Evolutionary conservation across 2,113 vertebrate species (phyloP), one percentile per base, ranked within the genome.

Genomic region (Pao palembangensis): DNA sequence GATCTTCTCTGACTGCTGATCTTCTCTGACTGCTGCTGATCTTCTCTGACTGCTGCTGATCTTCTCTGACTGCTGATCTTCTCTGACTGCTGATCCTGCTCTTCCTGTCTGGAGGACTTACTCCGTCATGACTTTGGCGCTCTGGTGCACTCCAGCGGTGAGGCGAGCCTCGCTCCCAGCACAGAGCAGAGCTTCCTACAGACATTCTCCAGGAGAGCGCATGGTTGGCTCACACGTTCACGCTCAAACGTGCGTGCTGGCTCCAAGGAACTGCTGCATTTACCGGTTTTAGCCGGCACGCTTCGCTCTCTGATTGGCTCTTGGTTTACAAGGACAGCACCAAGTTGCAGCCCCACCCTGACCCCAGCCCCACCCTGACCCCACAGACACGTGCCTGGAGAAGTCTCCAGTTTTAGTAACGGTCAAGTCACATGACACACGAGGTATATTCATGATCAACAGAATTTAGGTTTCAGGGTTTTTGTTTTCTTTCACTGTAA

Each of bases 101-200:
- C 25, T 28, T n/a, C n/a, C n/a, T 31, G 28, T 31, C 28, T 31
- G 28, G 28, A 6, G 5, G 28, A 31, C 28, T 31, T 31, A 31
- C 28, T 31, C 28, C 5, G 28, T 31, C 28, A 31, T 93, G 43
- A 98, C 92, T 83, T 96, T 95, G 50, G 96, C 96, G 15, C 94
- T 94, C 88, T 98, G 94, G 43, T 98, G 95, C 69, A 98, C 95
- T 42, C 96, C 95, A 1, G 92, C 91, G 4, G 96, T 99, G 64
- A 98, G 92, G 50, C 92, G 93, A 49, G 91, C 88, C 59, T 96
- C 94, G 28, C 86, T 88, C 84, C 91, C 91, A 1, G 96, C 95
- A 5, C 91, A 92, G 55, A 89, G 71, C 83, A 98, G 85, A 51
- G 96, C 88, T 53, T 97, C 93, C 8, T 88, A 90, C 68, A 98